Conservation (phyloP, 35 echinoderm and acorn worm genomes). For the Ophiothrix spiculata region DNA sequence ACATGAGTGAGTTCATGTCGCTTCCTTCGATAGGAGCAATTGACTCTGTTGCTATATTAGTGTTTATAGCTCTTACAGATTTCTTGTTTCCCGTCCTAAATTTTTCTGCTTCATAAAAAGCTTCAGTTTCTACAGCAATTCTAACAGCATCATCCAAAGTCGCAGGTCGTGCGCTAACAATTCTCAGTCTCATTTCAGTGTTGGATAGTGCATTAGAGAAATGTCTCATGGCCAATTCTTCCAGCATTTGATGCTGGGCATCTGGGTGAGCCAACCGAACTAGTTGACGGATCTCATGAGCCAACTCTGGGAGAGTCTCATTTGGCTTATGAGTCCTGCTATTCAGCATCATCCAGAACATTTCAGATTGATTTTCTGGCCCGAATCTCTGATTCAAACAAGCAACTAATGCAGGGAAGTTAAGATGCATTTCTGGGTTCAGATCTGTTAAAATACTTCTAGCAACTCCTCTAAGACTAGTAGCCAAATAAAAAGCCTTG, state of each 20-base stretch:
- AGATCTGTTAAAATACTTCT: constrained; percentile 10
- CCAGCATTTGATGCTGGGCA: background rate
- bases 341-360: constrained; percentile 24
- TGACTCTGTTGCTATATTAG: too few species aligned
- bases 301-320: constrained; percentile 16
- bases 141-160: background rate
- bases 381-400: constrained; percentile 14
- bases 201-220: constrained; percentile 32
- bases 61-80: background rate
- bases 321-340: background rate
- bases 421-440: background rate
- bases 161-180: background rate
- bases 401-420: background rate
- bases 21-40: background rate
- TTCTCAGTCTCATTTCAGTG: background rate
- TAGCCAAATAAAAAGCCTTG: constrained; percentile 33
- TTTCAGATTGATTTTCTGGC: constrained; percentile 10
- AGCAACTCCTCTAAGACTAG: constrained; percentile 22
- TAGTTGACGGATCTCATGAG: constrained; percentile 33
- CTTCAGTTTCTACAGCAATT: background rate
- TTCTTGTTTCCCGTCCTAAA: background rate
- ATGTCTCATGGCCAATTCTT: constrained; percentile 19
- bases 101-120: background rate
- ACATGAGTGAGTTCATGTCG: too few species aligned
- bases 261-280: constrained; percentile 15